These are phyloP conservation scores for Camptogramma bilineatum DNA, from an alignment of 2,888 invertebrate species.

Conservation along the genomic window DNA sequence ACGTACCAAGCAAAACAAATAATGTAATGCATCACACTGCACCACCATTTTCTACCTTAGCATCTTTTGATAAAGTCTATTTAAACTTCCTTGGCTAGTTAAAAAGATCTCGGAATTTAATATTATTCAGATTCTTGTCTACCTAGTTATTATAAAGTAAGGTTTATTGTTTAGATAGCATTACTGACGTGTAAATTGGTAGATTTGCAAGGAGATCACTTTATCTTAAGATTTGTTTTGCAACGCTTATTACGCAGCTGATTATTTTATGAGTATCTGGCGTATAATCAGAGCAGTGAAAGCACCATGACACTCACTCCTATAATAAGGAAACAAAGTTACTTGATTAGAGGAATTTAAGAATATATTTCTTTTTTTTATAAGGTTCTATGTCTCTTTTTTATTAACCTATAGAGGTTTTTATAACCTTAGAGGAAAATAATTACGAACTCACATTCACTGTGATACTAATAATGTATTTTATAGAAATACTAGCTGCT, in stretches of 20 bases:
- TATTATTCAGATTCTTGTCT: slow-evolving; percentile 27
- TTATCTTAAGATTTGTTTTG: slow-evolving; percentile 13
- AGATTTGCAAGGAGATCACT: slow-evolving; percentile 20
- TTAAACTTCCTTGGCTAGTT: slow-evolving; percentile 1
- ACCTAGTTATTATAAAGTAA: slow-evolving; percentile 36
- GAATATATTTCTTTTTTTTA: neutral
- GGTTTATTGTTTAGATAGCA: slow-evolving; percentile 15
- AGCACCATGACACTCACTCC: neutral
- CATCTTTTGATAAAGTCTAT: slow-evolving; percentile 6
- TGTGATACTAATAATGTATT: too few species aligned
- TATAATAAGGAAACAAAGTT: neutral
- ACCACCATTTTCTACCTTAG: slow-evolving; percentile 11
- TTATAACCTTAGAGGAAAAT: too few species aligned
- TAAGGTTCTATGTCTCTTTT: too few species aligned
- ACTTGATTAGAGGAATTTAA: neutral
- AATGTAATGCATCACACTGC: slow-evolving; percentile 17
- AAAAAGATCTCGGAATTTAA: slow-evolving; percentile 13
- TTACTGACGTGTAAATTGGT: slow-evolving; percentile 21
- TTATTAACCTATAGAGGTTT: too few species aligned
- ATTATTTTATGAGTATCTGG: slow-evolving; percentile 3
- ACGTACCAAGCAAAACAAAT: slow-evolving; percentile 41
- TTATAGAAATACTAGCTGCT: too few species aligned
- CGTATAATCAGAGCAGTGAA: slow-evolving; percentile 1
- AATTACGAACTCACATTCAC: too few species aligned
- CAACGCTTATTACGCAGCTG: slow-evolving; percentile 1